phyloP scores from a whole-genome alignment of 2,113 vertebrate species.

The Salvelinus fontinalis region DNA sequence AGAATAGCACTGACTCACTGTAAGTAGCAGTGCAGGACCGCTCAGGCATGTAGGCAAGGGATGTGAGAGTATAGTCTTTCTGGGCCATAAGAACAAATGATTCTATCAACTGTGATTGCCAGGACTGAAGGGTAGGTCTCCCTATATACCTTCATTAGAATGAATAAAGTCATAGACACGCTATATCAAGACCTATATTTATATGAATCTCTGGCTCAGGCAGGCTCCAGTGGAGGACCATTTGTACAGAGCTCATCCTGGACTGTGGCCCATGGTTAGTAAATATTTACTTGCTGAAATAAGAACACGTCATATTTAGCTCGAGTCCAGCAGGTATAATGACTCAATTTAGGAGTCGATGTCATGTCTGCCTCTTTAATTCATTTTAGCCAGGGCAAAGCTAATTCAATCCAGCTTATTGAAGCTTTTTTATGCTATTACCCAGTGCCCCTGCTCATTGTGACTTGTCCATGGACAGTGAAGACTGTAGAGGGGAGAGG shows the following conservation, averaged over 20 bases:
- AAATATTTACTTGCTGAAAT: slow-evolving; percentile 13
- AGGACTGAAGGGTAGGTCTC: slow-evolving; percentile 1
- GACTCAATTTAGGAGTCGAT: slow-evolving; percentile 48
- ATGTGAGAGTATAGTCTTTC: slow-evolving; percentile 14
- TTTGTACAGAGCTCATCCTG: slow-evolving; percentile 21
- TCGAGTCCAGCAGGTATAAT: slow-evolving; percentile 46
- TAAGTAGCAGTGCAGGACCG: neutral
- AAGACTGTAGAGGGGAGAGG: slow-evolving; percentile 29
- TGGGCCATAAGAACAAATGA: slow-evolving; percentile 15
- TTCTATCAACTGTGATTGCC: slow-evolving; percentile 20
- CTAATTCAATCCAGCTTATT: slow-evolving; percentile 65
- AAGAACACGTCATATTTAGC: slow-evolving; percentile 44
- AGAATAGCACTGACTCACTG: neutral
- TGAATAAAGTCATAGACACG: neutral
- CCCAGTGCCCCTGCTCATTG: slow-evolving; percentile 43
- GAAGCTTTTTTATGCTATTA: slow-evolving; percentile 63
- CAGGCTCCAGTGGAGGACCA: neutral
- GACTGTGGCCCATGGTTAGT: slow-evolving; percentile 14
- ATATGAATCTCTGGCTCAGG: slow-evolving; percentile 25
- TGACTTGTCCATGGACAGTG: slow-evolving; percentile 29
- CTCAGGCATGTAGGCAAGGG: slow-evolving; percentile 3
- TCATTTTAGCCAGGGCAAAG: slow-evolving; percentile 55
- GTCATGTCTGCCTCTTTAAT: slow-evolving; percentile 55
- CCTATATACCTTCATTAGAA: slow-evolving; percentile 22
- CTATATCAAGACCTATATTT: neutral